These are phyloP conservation scores for Rhynchotus rufescens DNA, from an alignment of 2,797 vertebrate genomes.

Conservation along the genomic window DNA sequence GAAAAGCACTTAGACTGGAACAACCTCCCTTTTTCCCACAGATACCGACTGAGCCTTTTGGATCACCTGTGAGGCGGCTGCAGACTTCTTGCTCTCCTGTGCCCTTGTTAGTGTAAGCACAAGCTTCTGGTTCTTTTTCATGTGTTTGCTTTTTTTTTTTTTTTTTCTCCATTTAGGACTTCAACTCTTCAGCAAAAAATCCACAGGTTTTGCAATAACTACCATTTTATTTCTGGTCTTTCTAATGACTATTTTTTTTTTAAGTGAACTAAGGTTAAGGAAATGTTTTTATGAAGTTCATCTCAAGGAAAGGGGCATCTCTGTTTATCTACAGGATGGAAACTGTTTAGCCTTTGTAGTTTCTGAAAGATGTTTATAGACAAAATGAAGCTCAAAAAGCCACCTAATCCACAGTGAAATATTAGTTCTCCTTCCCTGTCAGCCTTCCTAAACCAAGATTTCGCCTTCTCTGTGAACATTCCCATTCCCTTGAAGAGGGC, in stretches of 20 bases:
- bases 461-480: conserved; percentile 17
- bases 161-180: neutral
- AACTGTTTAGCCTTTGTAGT: conserved; percentile 50
- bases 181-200: neutral
- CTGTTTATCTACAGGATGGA: conserved; percentile 43
- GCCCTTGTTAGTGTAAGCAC: accelerated
- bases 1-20: neutral
- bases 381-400: conserved; percentile 49
- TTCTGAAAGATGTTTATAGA: conserved; percentile 51
- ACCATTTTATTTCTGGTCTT: neutral
- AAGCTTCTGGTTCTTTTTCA: neutral
- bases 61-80: neutral
- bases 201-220: neutral
- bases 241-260: neutral
- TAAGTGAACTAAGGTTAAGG: neutral
- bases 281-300: conserved; percentile 13
- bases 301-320: conserved; percentile 46
- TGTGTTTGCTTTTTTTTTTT: neutral
- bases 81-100: neutral
- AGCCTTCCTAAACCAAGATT: conserved; percentile 60
- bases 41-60: accelerated
- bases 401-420: conserved; percentile 58
- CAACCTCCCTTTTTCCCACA: neutral
- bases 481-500: conserved; percentile 48
- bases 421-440: conserved; percentile 63